These are phyloP conservation scores for Molossus alvarezi DNA, from an alignment of 2,797 vertebrate genomes.

Conservation along the genomic window DNA sequence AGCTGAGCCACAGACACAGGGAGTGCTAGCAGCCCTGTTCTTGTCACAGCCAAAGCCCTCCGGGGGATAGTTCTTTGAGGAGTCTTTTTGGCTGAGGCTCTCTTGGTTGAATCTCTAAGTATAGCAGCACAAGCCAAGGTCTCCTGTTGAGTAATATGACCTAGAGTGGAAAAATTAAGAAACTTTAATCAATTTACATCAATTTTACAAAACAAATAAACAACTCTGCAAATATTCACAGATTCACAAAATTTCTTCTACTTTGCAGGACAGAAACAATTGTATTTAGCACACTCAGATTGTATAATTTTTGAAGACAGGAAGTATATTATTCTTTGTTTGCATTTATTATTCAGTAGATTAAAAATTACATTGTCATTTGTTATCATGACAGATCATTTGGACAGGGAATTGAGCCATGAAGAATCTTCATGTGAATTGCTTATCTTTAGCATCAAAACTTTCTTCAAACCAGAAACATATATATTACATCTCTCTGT, in stretches of 20 bases:
- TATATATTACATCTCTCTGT: background rate
- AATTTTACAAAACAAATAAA: slow-evolving; percentile 29
- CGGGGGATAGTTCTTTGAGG: background rate
- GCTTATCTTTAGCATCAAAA: slow-evolving; percentile 37
- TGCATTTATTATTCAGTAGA: background rate
- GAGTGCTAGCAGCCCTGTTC: background rate
- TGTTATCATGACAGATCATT: background rate
- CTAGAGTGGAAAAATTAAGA: background rate
- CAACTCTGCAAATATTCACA: background rate
- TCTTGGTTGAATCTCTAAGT: slow-evolving; percentile 14
- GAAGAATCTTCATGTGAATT: background rate
- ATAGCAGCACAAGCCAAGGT: background rate
- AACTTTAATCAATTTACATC: background rate
- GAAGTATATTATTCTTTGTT: background rate
- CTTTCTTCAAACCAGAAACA: slow-evolving; percentile 33
- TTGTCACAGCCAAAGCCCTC: slow-evolving; percentile 6
- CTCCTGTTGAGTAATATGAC: slow-evolving; percentile 69
- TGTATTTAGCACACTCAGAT: background rate
- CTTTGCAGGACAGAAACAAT: background rate
- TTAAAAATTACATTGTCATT: background rate
- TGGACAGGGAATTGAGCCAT: slow-evolving; percentile 14
- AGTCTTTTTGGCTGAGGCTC: background rate
- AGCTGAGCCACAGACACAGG: background rate
- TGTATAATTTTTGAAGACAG: background rate
- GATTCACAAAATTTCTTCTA: background rate